phyloP scores from a whole-genome alignment of 2,888 invertebrate genomes.

The Erebia epiphron region DNA sequence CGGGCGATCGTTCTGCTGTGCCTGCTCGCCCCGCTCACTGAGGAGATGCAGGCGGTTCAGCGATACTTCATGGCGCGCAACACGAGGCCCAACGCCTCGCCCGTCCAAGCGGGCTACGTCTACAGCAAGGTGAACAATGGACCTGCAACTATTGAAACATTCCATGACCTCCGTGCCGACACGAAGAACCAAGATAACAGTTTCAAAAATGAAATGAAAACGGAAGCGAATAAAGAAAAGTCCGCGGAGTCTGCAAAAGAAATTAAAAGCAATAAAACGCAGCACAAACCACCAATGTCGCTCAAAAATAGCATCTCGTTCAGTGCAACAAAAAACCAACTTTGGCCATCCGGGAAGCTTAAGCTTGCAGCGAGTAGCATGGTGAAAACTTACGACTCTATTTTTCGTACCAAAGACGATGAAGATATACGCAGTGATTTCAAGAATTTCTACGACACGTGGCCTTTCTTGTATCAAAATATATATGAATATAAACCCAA shows the following conservation, averaged over 20 bases:
- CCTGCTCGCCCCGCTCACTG: conserved; percentile 51
- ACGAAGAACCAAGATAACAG: background rate
- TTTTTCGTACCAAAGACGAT: conserved; percentile 56
- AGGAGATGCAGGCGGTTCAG: conserved; percentile 50
- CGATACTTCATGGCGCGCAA: conserved; percentile 52
- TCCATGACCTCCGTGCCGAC: conserved; percentile 1
- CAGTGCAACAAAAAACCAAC: background rate
- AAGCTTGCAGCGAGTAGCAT: conserved; percentile 37
- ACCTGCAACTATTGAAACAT: conserved; percentile 45
- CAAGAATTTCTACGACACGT: conserved; percentile 54
- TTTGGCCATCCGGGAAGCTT: conserved; percentile 14
- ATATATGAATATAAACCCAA: conserved; percentile 61
- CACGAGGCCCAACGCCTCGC: conserved; percentile 49
- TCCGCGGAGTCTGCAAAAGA: background rate
- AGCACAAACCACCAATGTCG: background rate
- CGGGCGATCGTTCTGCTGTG: conserved; percentile 52
- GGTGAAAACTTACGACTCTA: conserved; percentile 44
- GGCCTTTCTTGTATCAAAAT: conserved; percentile 62
- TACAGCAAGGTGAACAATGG: conserved; percentile 50
- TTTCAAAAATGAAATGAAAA: background rate
- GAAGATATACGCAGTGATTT: conserved; percentile 64
- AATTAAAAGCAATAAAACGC: background rate
- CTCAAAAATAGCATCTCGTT: background rate
- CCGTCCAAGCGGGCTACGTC: conserved; percentile 50
- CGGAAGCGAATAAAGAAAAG: background rate